Base-by-base conservation (phyloP, 2,797 vertebrate genomes). In the Dendrocincla fuliginosa region DNA sequence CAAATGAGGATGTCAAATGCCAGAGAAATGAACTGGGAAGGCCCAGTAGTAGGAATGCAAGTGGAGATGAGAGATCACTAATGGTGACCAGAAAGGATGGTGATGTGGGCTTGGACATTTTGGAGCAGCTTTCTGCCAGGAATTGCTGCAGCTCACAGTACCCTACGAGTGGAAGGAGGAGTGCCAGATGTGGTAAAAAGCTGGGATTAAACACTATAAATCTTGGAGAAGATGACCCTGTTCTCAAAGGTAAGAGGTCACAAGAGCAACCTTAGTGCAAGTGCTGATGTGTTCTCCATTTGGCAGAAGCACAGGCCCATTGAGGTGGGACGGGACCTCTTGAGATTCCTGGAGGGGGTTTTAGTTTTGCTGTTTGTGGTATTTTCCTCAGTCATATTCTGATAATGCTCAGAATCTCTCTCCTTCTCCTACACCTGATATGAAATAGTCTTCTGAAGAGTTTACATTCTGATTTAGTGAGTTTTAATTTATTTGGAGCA, bases 151-250 rank as follows among this genome's bases (percentile, higher is more conserved):
- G 61, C 23, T 74, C 12, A 6, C 98, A 98, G 73, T 81, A 95
- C 25, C 98, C 98, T 41, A 2, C 97, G 32, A 98, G 98, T 25
- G 98, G 98, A 75, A 98, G 98, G 93, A 98, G 98, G 96, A 98
- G 98, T 64, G 98, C 97, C 5, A 91, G 96, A 28, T 93, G 84
- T 74, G 50, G 75, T 7, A 97, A 90, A 84, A 97, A 92, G 52
- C 88, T 80, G 2, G 79, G 75, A 30, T 64, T 88, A 24, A 32
- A 83, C 59, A 28, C 70, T 37, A 4, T 44, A 61, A 87, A 89
- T 30, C 87, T 63, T 16, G 71, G 80, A 49, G 94, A 95, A 12
- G 10, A 83, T 22, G 93, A 65, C 64, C 86, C 90, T 1, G 13
- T 63, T 50, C 16, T 80, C 61, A 95, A 80, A 98, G 98, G 98